Evolutionary conservation across 2,113 vertebrate genomes (phyloP).

Genomic region (Nesospiza acunhae): DNA sequence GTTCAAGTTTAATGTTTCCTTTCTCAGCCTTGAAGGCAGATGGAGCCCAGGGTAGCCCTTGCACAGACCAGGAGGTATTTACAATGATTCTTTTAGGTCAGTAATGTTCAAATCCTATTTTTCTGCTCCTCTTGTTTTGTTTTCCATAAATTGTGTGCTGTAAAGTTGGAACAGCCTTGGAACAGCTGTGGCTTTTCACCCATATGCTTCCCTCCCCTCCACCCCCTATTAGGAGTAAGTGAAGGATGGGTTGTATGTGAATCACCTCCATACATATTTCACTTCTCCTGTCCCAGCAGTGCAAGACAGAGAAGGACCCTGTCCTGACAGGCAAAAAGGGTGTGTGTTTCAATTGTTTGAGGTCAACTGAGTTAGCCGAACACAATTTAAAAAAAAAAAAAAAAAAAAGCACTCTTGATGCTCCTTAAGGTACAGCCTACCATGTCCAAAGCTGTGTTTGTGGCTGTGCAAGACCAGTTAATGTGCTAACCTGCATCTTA

Average conservation of each 20-base stretch:
- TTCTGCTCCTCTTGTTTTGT: slow-evolving; percentile 32
- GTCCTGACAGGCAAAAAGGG: slow-evolving; percentile 62
- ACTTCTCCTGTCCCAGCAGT: slow-evolving; percentile 28
- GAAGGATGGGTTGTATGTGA: slow-evolving; percentile 52
- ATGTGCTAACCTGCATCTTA: slow-evolving; percentile 10
- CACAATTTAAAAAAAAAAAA: neutral
- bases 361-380: slow-evolving; percentile 59
- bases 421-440: neutral
- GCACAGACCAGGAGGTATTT: slow-evolving; percentile 11
- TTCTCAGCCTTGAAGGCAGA: slow-evolving; percentile 57
- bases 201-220: neutral
- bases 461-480: neutral
- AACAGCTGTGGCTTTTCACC: slow-evolving; percentile 43
- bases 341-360: slow-evolving; percentile 55
- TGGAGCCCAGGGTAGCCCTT: slow-evolving; percentile 44
- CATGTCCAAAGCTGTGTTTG: neutral
- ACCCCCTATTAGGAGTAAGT: neutral
- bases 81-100: neutral
- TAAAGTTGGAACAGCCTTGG: slow-evolving; percentile 17
- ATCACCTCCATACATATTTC: slow-evolving; percentile 44
- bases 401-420: neutral
- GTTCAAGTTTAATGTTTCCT: slow-evolving; percentile 49
- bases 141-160: neutral
- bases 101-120: neutral
- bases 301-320: slow-evolving; percentile 40